These are phyloP conservation scores for Ardeotis arabs DNA, from an alignment of 2,113 vertebrate species.

Conservation along the genomic window DNA sequence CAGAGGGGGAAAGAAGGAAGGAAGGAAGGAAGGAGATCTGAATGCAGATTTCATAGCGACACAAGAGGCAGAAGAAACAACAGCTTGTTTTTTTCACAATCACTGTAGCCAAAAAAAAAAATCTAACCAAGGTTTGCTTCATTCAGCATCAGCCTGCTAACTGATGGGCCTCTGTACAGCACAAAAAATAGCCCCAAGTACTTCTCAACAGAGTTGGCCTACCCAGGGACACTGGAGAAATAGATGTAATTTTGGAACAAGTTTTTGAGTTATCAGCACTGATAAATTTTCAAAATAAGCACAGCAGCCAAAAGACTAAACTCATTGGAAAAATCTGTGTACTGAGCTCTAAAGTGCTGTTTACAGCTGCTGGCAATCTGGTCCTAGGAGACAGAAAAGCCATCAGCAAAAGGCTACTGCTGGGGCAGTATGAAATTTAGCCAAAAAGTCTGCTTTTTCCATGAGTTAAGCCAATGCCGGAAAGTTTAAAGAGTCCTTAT, in stretches of 20 bases:
- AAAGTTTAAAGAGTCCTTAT: conserved; percentile 53
- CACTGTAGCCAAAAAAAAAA: background rate
- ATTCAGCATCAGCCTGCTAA: conserved; percentile 3
- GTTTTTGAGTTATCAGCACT: background rate
- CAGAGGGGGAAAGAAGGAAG: background rate
- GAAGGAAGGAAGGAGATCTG: background rate
- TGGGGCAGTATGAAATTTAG: background rate
- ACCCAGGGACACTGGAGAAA: background rate
- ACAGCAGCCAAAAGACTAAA: conserved; percentile 7
- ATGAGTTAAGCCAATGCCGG: conserved; percentile 35
- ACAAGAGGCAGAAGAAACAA: background rate
- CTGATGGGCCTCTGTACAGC: background rate
- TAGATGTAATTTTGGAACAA: background rate
- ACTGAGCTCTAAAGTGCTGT: background rate
- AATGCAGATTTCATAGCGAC: background rate
- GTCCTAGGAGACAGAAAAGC: conserved; percentile 31
- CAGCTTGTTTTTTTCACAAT: background rate
- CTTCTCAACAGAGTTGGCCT: background rate
- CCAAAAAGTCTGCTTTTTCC: conserved; percentile 53
- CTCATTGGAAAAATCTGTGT: background rate
- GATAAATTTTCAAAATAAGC: conserved; percentile 18
- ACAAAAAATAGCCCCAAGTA: background rate
- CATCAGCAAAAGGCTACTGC: background rate
- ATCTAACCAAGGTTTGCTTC: background rate
- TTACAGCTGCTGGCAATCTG: background rate